phyloP scores from a whole-genome alignment of 2,113 vertebrate genomes.

The Myotis lucifugus region DNA sequence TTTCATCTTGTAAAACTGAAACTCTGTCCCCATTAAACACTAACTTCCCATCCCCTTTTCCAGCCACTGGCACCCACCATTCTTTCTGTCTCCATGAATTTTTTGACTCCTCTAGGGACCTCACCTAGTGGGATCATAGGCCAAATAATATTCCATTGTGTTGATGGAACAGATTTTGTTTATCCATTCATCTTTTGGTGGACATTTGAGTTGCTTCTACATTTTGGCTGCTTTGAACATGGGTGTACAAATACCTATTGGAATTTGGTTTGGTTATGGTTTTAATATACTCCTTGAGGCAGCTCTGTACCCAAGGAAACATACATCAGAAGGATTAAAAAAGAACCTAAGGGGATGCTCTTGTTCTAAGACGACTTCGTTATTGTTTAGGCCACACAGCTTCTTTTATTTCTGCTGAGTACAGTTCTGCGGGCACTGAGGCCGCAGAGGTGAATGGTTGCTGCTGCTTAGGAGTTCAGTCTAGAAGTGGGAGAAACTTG shows the following conservation, averaged over 20 bases:
- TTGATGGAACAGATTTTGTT: too few relatives aligned
- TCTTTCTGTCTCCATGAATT: not conserved
- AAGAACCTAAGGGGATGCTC: not conserved
- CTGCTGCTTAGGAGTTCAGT: not conserved
- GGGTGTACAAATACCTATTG: not conserved
- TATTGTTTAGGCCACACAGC: not conserved
- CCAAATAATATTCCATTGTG: not conserved
- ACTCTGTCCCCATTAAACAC: not conserved
- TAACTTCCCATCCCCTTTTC: too few relatives aligned
- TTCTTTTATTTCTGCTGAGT: not conserved
- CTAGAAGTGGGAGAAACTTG: not conserved
- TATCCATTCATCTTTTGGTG: fast-evolving
- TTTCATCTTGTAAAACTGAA: not conserved
- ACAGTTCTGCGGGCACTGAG: not conserved
- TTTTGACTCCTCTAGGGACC: not conserved
- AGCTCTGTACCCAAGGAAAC: not conserved
- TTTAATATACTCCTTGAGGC: not conserved
- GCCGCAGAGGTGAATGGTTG: not conserved
- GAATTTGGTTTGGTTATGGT: not conserved
- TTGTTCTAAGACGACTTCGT: not conserved
- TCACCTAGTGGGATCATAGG: not conserved
- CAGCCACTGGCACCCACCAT: not conserved
- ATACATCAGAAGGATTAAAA: not conserved
- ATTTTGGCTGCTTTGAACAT: not conserved
- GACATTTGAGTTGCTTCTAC: not conserved